Evolutionary conservation across 2,888 invertebrate genomes (phyloP).

Genomic region (Pilophorus perplexus): DNA sequence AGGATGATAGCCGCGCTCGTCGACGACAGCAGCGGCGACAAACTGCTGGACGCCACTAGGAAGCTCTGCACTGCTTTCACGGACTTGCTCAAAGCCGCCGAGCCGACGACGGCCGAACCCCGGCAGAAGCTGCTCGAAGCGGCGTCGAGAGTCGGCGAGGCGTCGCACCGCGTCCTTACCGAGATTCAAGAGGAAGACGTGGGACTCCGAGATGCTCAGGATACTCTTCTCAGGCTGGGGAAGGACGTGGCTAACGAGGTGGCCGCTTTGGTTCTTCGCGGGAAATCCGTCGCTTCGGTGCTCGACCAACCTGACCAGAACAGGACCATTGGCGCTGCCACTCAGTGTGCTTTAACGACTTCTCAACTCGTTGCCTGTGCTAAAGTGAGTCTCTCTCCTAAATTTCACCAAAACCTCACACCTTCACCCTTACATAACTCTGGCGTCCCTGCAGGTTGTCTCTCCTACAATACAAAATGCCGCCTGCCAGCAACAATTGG

Average conservation of each 20-base stretch:
- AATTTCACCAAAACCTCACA: neutral
- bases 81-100: constrained; percentile 90
- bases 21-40: constrained; percentile 78
- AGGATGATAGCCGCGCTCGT: constrained; percentile 92
- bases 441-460: constrained; percentile 58
- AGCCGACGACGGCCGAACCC: constrained; percentile 85
- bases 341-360: constrained; percentile 92
- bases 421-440: too few relatives aligned
- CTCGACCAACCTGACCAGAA: constrained; percentile 78
- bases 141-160: constrained; percentile 94
- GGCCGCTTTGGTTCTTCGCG: constrained; percentile 90
- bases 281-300: constrained; percentile 92
- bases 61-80: constrained; percentile 90
- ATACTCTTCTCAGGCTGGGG: constrained; percentile 87
- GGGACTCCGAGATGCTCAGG: constrained; percentile 78
- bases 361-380: constrained; percentile 97
- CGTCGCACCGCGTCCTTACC: constrained; percentile 87
- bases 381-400: constrained; percentile 60
- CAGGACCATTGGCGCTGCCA: constrained; percentile 90
- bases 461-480: constrained; percentile 79
- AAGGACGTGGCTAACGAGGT: constrained; percentile 98
- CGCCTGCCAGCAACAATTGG: constrained; percentile 85
- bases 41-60: constrained; percentile 86
- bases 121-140: constrained; percentile 91
- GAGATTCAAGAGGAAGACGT: constrained; percentile 91